Conservation (phyloP, 1,140 invertebrate species). For the Laupala kohalensis region DNA sequence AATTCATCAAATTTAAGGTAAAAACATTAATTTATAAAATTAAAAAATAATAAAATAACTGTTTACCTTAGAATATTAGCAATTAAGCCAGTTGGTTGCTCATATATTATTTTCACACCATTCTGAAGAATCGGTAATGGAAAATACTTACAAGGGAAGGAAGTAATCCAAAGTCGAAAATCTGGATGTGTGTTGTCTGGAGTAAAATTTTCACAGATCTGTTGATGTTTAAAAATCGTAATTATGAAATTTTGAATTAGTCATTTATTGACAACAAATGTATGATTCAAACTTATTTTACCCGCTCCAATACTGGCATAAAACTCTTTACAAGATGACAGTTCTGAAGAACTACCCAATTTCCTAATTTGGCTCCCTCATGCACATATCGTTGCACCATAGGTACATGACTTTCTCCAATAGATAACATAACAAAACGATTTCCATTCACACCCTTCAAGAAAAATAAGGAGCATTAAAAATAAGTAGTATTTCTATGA, state of each 20-base stretch:
- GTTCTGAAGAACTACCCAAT: slow-evolving; percentile 91
- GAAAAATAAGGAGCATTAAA: slow-evolving; percentile 21
- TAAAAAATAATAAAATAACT: neutral
- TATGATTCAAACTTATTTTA: too few relatives aligned
- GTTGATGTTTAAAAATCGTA: too few relatives aligned
- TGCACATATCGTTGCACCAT: slow-evolving; percentile 81
- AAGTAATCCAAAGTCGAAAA: slow-evolving; percentile 89
- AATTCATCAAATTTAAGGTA: neutral
- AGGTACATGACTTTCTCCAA: slow-evolving; percentile 88
- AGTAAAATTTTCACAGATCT: slow-evolving; percentile 64
- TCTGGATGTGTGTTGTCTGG: slow-evolving; percentile 68
- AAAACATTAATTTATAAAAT: neutral
- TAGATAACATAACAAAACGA: slow-evolving; percentile 70
- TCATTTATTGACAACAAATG: neutral
- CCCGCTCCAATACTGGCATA: slow-evolving; percentile 73
- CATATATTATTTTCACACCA: slow-evolving; percentile 92
- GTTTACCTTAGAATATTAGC: slow-evolving; percentile 46
- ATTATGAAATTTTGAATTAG: neutral
- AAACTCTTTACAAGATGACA: slow-evolving; percentile 90
- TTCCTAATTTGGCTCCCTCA: slow-evolving; percentile 64
- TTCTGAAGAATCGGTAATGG: slow-evolving; percentile 84
- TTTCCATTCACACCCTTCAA: slow-evolving; percentile 65
- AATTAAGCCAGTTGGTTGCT: slow-evolving; percentile 71
- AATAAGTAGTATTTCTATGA: neutral
- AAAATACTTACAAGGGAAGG: slow-evolving; percentile 80